phyloP scores from a whole-genome alignment of 1,140 invertebrate species.

The Apis florea region DNA sequence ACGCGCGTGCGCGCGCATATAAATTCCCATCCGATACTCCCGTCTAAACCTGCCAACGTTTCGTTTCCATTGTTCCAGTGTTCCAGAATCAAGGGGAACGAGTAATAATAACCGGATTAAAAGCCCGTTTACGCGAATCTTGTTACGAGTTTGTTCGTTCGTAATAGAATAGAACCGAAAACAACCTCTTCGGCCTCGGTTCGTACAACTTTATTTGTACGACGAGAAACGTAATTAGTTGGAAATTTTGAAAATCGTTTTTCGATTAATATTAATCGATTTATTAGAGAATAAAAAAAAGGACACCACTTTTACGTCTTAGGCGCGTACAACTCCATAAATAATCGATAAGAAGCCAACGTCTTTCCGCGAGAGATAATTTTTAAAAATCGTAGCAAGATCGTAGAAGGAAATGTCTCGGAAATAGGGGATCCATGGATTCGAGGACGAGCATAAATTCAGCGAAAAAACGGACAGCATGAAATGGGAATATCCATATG shows the following conservation, averaged over 20 bases:
- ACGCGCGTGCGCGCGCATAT: neutral
- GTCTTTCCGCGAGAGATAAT: neutral
- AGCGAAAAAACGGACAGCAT: constrained; percentile 27
- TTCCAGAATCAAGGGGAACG: too few species aligned
- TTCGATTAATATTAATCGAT: too few species aligned
- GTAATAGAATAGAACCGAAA: too few species aligned
- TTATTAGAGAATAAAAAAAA: too few species aligned
- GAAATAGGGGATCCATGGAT: constrained; percentile 1
- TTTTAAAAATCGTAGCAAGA: neutral
- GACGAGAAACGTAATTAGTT: too few species aligned
- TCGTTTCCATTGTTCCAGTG: neutral
- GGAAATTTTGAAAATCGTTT: too few species aligned
- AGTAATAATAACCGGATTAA: too few species aligned
- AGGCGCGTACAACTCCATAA: neutral
- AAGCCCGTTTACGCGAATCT: too few species aligned
- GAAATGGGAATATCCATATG: constrained; percentile 31
- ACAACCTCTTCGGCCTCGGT: too few species aligned
- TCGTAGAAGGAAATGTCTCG: neutral
- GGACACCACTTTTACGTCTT: too few species aligned
- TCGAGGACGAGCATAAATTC: constrained; percentile 25
- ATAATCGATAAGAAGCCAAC: neutral
- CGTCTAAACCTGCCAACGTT: neutral
- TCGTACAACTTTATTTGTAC: too few species aligned
- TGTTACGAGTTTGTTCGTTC: too few species aligned
- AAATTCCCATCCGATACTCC: constrained; percentile 15